Conservation (phyloP, 2,113 vertebrate genomes). For the Apus apus region DNA sequence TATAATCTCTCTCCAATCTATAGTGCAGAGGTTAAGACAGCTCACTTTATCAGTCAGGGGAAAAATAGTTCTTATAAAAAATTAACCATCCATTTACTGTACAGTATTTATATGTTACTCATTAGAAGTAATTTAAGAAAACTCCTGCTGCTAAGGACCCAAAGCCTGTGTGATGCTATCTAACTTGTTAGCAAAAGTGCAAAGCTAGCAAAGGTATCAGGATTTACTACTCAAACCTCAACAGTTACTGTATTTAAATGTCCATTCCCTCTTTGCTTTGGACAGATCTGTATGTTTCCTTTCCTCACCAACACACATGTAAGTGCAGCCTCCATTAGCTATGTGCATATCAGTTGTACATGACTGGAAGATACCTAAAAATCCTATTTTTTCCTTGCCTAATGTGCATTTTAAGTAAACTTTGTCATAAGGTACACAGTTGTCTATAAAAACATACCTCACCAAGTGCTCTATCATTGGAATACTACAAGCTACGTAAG, state of each 20-base stretch:
- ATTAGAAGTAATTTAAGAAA: background rate
- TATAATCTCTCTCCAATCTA: background rate
- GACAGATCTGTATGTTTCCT: background rate
- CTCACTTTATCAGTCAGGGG: background rate
- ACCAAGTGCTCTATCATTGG: background rate
- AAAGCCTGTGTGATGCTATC: background rate
- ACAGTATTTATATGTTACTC: background rate
- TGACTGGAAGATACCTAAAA: background rate
- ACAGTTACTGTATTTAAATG: background rate
- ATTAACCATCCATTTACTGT: background rate
- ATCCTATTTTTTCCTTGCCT: background rate
- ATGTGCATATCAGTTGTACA: fast-evolving
- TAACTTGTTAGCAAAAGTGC: background rate
- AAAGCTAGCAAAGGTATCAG: background rate
- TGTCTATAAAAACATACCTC: background rate
- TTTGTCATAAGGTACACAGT: background rate
- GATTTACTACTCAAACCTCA: background rate
- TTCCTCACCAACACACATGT: background rate
- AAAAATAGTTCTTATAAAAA: background rate
- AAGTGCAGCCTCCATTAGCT: background rate
- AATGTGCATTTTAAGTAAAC: background rate
- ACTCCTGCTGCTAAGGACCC: background rate
- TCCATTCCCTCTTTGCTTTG: background rate
- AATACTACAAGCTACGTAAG: background rate
- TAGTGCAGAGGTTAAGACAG: background rate